Conservation (phyloP, 37 sponge, comb jelly and placozoan genomes). For the Spongilla lacustris region DNA sequence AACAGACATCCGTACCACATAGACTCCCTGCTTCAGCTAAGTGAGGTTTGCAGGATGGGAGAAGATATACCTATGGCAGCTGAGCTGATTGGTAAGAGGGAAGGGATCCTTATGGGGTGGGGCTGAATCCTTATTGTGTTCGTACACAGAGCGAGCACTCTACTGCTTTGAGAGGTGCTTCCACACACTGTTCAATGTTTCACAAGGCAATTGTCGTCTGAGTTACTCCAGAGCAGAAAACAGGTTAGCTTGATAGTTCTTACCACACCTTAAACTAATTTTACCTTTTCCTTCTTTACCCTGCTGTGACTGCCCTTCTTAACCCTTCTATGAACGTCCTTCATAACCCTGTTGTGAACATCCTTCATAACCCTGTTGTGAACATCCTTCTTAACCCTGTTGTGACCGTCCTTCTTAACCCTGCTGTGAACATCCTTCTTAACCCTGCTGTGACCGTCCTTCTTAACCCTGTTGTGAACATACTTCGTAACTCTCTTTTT, state of each 20-base stretch:
- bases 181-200: conserved; percentile 87
- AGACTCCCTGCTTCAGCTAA: conserved; percentile 93
- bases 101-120: no score
- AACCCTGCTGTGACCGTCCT: no score
- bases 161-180: conserved; percentile 88
- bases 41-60: conserved; percentile 93
- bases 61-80: conserved; percentile 93
- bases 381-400: no score
- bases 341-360: no score
- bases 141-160: conserved; percentile 76
- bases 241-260: conserved; percentile 59
- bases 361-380: no score
- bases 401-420: no score
- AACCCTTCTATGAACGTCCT: no score
- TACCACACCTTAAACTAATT: neutral
- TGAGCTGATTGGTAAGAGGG: conserved; percentile 79
- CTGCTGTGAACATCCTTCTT: no score
- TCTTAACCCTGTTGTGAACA: no score
- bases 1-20: conserved; percentile 83
- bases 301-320: neutral
- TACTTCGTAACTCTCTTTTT: neutral
- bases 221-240: conserved; percentile 86
- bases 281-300: neutral
- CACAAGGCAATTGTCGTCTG: conserved; percentile 82
- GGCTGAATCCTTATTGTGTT: neutral